Conservation (phyloP, 2,113 vertebrate genomes). For the Panthera uncia region DNA sequence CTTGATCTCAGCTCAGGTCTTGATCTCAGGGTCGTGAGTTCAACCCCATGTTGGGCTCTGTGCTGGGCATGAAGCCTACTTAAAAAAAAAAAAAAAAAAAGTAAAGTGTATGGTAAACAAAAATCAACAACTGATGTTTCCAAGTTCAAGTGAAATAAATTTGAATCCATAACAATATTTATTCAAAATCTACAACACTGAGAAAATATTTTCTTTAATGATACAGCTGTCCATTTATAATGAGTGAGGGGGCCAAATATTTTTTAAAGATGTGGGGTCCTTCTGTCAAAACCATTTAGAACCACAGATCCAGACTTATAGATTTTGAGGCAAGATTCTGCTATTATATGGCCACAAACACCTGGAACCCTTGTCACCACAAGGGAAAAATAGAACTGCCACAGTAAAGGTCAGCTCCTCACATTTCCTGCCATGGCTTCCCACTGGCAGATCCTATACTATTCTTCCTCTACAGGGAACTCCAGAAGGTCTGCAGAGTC, state of each 20-base stretch:
- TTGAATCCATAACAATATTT: constrained; percentile 47
- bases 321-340: not conserved
- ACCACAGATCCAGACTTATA: not conserved
- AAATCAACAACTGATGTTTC: not conserved
- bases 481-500: not conserved
- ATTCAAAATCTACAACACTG: constrained; percentile 4
- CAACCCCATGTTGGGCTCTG: too few species aligned
- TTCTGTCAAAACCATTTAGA: constrained; percentile 5
- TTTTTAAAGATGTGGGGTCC: not conserved
- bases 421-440: not conserved
- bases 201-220: constrained; percentile 51
- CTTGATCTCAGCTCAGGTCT: too few species aligned
- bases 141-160: constrained; percentile 18
- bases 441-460: not conserved
- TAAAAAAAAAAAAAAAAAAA: too few species aligned
- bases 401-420: not conserved
- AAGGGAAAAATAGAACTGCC: not conserved
- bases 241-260: not conserved
- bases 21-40: too few species aligned
- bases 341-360: not conserved
- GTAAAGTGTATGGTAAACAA: not conserved
- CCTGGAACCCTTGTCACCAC: not conserved
- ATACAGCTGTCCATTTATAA: not conserved
- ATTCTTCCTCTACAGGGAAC: not conserved
- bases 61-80: too few species aligned